These are phyloP conservation scores for Dendropsophus ebraccatus DNA, from an alignment of 2,113 vertebrate genomes.

Conservation along the genomic window DNA sequence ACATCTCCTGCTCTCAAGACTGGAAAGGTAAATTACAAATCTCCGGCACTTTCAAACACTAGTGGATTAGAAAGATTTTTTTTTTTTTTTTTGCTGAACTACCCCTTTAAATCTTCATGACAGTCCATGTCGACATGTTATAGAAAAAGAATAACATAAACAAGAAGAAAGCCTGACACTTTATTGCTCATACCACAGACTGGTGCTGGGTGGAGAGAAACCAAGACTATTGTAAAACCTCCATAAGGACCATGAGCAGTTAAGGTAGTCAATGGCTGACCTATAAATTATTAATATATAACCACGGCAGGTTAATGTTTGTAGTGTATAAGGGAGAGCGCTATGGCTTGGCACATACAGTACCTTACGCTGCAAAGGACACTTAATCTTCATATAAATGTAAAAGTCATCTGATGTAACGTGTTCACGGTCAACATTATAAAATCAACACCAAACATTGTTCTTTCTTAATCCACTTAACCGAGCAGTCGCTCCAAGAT, in stretches of 20 bases:
- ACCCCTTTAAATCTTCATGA: too few relatives aligned
- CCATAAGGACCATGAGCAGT: not conserved
- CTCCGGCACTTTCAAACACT: too few relatives aligned
- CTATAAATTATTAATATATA: slow-evolving; percentile 41
- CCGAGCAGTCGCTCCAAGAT: slow-evolving; percentile 39
- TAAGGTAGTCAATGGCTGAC: slow-evolving; percentile 24
- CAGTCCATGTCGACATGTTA: too few relatives aligned
- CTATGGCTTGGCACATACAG: slow-evolving; percentile 20
- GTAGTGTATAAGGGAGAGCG: slow-evolving; percentile 3
- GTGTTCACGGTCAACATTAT: slow-evolving; percentile 13
- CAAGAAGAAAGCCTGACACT: not conserved
- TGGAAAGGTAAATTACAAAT: too few relatives aligned
- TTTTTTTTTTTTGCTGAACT: too few relatives aligned
- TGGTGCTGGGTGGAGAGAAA: not conserved
- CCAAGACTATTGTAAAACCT: slow-evolving; percentile 3
- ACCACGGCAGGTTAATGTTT: slow-evolving; percentile 36
- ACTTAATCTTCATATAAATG: slow-evolving; percentile 43
- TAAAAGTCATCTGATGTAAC: slow-evolving; percentile 46
- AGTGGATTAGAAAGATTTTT: too few relatives aligned
- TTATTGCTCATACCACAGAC: not conserved
- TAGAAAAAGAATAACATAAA: not conserved
- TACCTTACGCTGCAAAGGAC: slow-evolving; percentile 31
- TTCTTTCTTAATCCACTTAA: slow-evolving; percentile 47
- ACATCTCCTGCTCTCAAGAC: too few relatives aligned
- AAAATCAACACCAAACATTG: slow-evolving; percentile 46